These are phyloP conservation scores for Dendrophyllia cribrosa DNA, from an alignment of 64 coral and sea anemone species.

Conservation along the genomic window DNA sequence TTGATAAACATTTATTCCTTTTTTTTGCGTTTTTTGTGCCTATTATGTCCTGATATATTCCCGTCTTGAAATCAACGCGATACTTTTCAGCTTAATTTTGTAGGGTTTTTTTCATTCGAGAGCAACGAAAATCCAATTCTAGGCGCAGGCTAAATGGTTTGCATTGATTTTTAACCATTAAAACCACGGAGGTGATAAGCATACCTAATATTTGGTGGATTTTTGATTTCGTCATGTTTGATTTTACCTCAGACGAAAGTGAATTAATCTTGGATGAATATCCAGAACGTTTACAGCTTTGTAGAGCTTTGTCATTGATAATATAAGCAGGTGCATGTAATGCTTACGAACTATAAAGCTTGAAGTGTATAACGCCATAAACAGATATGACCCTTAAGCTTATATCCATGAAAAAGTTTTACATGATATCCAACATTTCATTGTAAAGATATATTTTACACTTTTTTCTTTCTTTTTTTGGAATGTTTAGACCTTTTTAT, in stretches of 20 bases:
- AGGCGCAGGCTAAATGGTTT: not conserved
- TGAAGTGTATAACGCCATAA: too few species aligned
- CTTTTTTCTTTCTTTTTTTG: too few species aligned
- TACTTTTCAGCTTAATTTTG: not conserved
- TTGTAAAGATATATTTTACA: too few species aligned
- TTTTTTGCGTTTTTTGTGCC: not conserved
- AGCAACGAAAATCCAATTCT: not conserved
- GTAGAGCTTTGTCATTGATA: not conserved
- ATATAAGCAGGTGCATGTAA: not conserved
- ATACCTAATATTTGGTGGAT: not conserved
- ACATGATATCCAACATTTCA: too few species aligned
- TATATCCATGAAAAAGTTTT: too few species aligned
- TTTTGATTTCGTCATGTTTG: not conserved
- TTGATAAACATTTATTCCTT: not conserved
- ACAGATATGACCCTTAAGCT: too few species aligned
- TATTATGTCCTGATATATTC: not conserved
- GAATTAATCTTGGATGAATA: constrained; percentile 48
- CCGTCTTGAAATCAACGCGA: not conserved
- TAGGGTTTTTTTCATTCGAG: not conserved
- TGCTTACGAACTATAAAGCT: too few species aligned
- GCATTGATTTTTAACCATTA: constrained; percentile 10
- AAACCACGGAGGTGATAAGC: not conserved
- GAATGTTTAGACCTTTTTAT: too few species aligned
- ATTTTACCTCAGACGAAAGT: constrained; percentile 4
- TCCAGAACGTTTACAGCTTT: not conserved